These are phyloP conservation scores for Vombatus ursinus DNA, from an alignment of 2,113 vertebrate genomes.

Conservation along the genomic window DNA sequence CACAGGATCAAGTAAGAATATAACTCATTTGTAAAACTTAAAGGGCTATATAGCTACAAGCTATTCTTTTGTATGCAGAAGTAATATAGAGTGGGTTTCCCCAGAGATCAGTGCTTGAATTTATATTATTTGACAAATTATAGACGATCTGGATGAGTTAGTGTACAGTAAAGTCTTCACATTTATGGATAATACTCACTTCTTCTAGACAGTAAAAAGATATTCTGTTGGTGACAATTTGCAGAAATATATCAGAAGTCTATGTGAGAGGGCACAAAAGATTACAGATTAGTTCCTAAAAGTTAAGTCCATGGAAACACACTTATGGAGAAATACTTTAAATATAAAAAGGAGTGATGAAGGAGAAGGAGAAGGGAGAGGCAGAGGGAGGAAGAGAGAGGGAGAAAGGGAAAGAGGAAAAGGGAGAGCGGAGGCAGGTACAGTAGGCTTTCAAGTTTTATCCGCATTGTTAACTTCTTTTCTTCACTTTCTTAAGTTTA, in stretches of 20 bases:
- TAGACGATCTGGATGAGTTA: constrained; percentile 2
- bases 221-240: constrained; percentile 40
- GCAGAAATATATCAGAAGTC: constrained; percentile 46
- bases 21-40: neutral
- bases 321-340: constrained; percentile 33
- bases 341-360: neutral
- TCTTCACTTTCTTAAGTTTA: neutral
- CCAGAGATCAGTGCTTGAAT: neutral
- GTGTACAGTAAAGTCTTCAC: neutral
- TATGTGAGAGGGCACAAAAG: constrained; percentile 14
- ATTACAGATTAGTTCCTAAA: constrained; percentile 24
- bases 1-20: neutral
- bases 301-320: constrained; percentile 32
- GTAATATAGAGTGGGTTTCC: constrained; percentile 15
- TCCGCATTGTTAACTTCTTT: neutral
- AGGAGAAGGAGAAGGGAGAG: neutral
- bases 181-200: neutral
- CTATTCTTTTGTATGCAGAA: neutral
- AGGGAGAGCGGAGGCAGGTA: neutral
- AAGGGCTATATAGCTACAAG: neutral
- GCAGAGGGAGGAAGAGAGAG: neutral
- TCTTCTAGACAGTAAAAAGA: neutral
- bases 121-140: constrained; percentile 10
- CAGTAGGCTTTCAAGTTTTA: neutral
- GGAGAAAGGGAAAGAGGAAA: neutral